Conservation (phyloP, 2,888 invertebrate genomes). For the Amorpha juglandis region DNA sequence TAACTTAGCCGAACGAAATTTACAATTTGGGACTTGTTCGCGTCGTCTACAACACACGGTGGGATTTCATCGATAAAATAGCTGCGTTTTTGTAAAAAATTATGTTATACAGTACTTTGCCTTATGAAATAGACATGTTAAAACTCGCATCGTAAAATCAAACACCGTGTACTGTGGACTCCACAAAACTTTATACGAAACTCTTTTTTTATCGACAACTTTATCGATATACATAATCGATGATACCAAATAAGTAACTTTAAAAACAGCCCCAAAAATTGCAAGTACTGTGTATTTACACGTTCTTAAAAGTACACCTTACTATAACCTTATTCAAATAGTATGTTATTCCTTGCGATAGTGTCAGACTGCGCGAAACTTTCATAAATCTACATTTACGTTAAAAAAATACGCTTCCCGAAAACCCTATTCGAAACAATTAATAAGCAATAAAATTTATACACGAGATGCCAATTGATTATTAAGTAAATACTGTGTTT, state of each 20-base stretch:
- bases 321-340: conserved; percentile 66
- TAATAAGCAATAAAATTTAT: conserved; percentile 25
- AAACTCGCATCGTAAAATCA: neutral
- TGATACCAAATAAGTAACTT: conserved; percentile 22
- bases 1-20: conserved; percentile 47
- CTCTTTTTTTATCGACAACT: conserved; percentile 4
- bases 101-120: neutral
- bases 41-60: conserved; percentile 10
- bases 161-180: conserved; percentile 9
- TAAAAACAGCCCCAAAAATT: conserved; percentile 25
- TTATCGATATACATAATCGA: conserved; percentile 8
- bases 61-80: neutral
- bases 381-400: conserved; percentile 57
- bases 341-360: conserved; percentile 60
- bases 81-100: neutral
- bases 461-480: conserved; percentile 24
- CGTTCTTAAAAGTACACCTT: conserved; percentile 74
- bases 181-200: conserved; percentile 27
- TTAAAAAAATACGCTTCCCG: conserved; percentile 53
- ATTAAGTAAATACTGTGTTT: conserved; percentile 18
- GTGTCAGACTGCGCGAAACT: conserved; percentile 66
- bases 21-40: conserved; percentile 39
- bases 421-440: conserved; percentile 37
- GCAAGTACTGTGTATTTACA: conserved; percentile 65
- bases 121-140: neutral